Evolutionary conservation across 2,888 invertebrate species (phyloP).

Genomic region (Ashinkailepas kermadecensis): DNA sequence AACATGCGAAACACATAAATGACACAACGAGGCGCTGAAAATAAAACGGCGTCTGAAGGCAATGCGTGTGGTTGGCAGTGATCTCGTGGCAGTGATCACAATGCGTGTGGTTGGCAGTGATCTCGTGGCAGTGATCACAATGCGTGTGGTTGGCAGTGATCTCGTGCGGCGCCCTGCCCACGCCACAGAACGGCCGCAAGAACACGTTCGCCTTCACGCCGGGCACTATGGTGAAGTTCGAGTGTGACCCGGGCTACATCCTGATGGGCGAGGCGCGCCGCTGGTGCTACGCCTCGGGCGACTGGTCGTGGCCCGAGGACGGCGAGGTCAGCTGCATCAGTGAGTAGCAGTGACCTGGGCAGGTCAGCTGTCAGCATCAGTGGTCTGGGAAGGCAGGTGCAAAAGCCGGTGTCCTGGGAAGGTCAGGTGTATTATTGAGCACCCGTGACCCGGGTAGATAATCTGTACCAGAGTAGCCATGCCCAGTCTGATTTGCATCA

Average conservation of each 20-base stretch:
- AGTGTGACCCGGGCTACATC: constrained; percentile 82
- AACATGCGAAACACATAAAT: too few relatives aligned
- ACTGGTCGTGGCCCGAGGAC: constrained; percentile 72
- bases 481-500: too few relatives aligned
- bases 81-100: constrained; percentile 47
- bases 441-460: too few relatives aligned
- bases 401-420: too few relatives aligned
- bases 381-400: too few relatives aligned
- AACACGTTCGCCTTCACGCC: constrained; percentile 82
- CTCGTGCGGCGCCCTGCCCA: constrained; percentile 81
- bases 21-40: too few relatives aligned
- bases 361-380: too few relatives aligned
- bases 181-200: constrained; percentile 82
- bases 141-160: constrained; percentile 47
- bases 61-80: constrained; percentile 43
- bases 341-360: constrained; percentile 51
- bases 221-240: constrained; percentile 78
- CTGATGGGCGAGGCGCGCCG: constrained; percentile 75
- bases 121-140: constrained; percentile 46
- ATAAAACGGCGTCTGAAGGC: too few relatives aligned
- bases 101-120: constrained; percentile 44
- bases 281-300: constrained; percentile 66
- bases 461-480: too few relatives aligned
- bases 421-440: too few relatives aligned
- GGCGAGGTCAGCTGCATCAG: constrained; percentile 85